Evolutionary conservation across 23 tunicate genomes (phyloP).

Genomic region (Diplosoma virens): DNA sequence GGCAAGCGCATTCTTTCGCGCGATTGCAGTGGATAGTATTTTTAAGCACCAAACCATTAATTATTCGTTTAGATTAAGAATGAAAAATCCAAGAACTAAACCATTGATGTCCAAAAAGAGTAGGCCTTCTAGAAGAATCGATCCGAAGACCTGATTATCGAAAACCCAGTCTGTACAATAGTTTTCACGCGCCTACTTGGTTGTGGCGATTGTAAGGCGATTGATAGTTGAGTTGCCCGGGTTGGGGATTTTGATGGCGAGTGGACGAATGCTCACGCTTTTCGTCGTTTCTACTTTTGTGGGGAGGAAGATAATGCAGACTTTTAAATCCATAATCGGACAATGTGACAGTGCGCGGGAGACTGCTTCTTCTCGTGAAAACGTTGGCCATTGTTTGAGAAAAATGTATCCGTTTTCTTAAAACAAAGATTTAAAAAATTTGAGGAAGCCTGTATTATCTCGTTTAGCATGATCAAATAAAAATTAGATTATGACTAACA

Average conservation of each 20-base stretch:
- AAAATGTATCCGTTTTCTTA: background rate
- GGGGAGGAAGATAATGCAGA: conserved; percentile 3
- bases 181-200: conserved; percentile 18
- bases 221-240: conserved; percentile 67
- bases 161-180: background rate
- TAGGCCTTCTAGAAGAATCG: no score
- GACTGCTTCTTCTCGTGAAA: conserved; percentile 62
- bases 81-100: no score
- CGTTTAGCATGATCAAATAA: no score
- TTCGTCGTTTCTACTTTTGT: background rate
- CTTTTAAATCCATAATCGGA: conserved; percentile 73
- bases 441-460: no score
- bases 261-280: conserved; percentile 55
- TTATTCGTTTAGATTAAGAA: no score
- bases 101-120: no score
- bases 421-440: no score
- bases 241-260: conserved; percentile 78
- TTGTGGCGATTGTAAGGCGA: conserved; percentile 74
- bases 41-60: no score
- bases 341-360: conserved; percentile 67
- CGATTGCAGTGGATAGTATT: no score
- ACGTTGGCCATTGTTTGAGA: conserved; percentile 75
- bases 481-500: no score
- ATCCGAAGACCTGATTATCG: background rate
- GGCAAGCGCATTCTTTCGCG: no score